Conservation (phyloP, 2,113 vertebrate species). For the Microtus ochrogaster region DNA sequence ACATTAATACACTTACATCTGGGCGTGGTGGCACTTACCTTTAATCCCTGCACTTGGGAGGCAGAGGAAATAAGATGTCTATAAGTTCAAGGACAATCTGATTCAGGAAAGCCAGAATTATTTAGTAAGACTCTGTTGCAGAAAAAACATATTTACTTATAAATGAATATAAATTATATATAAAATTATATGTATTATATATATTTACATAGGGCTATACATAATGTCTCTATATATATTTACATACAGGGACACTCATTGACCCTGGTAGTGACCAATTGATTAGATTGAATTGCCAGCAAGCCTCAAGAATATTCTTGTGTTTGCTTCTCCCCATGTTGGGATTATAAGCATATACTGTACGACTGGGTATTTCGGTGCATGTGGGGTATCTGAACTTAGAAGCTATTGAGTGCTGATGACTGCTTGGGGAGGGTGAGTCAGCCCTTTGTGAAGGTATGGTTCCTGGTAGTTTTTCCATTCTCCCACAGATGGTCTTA, state of each 20-base stretch:
- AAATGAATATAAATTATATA: too few relatives aligned
- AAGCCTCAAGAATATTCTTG: not conserved
- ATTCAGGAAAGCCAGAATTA: not conserved
- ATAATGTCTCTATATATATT: not conserved
- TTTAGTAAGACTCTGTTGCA: not conserved
- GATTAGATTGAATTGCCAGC: not conserved
- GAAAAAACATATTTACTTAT: too few relatives aligned
- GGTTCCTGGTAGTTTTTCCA: not conserved
- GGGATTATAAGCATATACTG: not conserved
- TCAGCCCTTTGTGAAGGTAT: not conserved
- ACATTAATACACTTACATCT: not conserved
- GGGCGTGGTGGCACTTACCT: not conserved
- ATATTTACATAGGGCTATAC: too few relatives aligned
- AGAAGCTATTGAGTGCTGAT: not conserved
- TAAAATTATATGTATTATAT: too few relatives aligned
- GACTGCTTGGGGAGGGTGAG: not conserved
- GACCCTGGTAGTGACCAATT: not conserved
- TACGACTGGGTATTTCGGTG: not conserved
- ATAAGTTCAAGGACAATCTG: not conserved
- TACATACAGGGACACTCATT: not conserved
- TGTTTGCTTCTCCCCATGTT: not conserved
- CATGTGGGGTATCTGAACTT: not conserved
- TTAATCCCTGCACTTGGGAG: not conserved
- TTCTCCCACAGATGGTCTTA: not conserved
- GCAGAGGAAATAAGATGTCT: not conserved